Evolutionary conservation across 37 sponge, comb jelly and placozoan species (phyloP).

Genomic region (Halisarca cf. caerulea): DNA sequence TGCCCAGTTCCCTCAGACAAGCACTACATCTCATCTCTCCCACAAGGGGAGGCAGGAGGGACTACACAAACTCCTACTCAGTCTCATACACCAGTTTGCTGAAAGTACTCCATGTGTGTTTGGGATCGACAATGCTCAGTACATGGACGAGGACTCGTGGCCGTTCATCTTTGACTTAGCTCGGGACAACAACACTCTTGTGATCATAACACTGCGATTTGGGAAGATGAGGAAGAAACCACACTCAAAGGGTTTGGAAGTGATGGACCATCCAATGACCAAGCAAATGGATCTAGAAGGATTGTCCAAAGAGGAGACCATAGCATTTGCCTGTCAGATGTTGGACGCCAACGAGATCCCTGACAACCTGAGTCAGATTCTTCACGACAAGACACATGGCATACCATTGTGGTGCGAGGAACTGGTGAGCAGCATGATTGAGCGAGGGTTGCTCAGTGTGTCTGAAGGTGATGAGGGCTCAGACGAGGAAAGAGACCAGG

Average conservation of each 20-base stretch:
- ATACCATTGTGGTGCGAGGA: constrained; percentile 90
- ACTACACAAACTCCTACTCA: constrained; percentile 67
- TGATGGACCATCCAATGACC: constrained; percentile 47
- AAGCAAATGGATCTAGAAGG: constrained; percentile 52
- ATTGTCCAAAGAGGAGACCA: constrained; percentile 58
- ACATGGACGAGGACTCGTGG: constrained; percentile 92
- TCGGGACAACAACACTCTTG: constrained; percentile 62
- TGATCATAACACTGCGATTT: constrained; percentile 54
- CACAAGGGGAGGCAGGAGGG: constrained; percentile 30
- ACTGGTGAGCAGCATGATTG: constrained; percentile 80
- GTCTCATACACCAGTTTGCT: constrained; percentile 70
- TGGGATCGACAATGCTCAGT: constrained; percentile 91
- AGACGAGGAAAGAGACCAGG: constrained; percentile 21
- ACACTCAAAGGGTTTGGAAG: background rate
- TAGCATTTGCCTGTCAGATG: constrained; percentile 66
- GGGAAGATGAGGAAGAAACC: background rate
- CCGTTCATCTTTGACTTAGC: constrained; percentile 81
- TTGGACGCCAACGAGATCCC: constrained; percentile 70
- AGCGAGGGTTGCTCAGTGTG: constrained; percentile 59
- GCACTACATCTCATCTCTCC: constrained; percentile 44
- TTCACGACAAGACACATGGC: constrained; percentile 71
- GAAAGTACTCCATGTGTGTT: constrained; percentile 67
- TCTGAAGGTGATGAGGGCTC: background rate
- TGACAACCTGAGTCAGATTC: constrained; percentile 59
- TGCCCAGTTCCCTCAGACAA: constrained; percentile 70